A percentile compares a stretch with the other conserved stretches of the same genome.
These are phyloP conservation scores for Mormyrus lacerda DNA, from an alignment of 2,113 vertebrate genomes.

Conservation along the genomic window DNA sequence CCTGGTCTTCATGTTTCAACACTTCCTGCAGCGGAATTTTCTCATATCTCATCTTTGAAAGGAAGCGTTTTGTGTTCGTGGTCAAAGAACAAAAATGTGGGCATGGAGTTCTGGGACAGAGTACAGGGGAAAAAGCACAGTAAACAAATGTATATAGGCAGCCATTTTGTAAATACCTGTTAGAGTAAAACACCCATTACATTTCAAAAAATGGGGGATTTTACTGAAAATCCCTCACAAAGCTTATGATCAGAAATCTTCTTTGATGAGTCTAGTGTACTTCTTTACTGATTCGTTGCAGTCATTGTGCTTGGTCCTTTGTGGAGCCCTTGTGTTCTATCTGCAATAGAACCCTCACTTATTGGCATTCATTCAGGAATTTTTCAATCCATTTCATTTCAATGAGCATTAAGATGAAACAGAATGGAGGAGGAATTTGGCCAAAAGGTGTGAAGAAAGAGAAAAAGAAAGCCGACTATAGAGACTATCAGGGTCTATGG, in stretches of 20 bases:
- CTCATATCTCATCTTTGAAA: slow-evolving; percentile 12
- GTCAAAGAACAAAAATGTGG: slow-evolving; percentile 11
- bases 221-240: neutral
- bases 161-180: slow-evolving; percentile 24
- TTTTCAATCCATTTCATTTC: slow-evolving; percentile 16
- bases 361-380: neutral
- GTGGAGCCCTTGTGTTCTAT: neutral
- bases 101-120: neutral
- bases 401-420: slow-evolving; percentile 6
- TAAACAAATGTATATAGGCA: neutral
- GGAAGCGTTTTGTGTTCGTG: slow-evolving; percentile 8
- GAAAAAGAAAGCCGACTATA: neutral
- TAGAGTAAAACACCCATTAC: slow-evolving; percentile 7
- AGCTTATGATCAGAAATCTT: slow-evolving; percentile 3
- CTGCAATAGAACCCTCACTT: neutral
- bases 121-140: neutral
- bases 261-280: neutral
- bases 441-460: neutral
- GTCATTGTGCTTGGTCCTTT: neutral
- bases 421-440: slow-evolving; percentile 7
- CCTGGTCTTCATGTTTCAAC: slow-evolving; percentile 30
- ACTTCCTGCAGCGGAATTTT: slow-evolving; percentile 5
- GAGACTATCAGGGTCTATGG: neutral
- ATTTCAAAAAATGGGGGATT: neutral
- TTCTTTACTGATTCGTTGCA: neutral